phyloP scores from a whole-genome alignment of 1,140 invertebrate genomes.

The Saccostrea echinata region DNA sequence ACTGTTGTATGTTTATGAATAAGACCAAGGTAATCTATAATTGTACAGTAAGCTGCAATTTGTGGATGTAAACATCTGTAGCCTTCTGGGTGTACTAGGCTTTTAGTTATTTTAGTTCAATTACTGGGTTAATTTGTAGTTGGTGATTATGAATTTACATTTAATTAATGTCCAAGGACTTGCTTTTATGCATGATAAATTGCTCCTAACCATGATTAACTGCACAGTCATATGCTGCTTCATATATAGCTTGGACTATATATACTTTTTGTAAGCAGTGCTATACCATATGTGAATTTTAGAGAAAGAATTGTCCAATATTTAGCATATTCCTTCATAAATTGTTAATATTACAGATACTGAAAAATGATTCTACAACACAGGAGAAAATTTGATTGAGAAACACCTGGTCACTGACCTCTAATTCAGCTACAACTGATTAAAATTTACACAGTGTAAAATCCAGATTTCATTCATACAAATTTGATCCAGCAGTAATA shows the following conservation, averaged over 20 bases:
- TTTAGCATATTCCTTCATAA: background rate
- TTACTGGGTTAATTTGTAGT: background rate
- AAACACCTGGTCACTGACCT: background rate
- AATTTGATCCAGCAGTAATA: background rate
- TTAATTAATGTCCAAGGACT: background rate
- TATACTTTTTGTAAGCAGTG: background rate
- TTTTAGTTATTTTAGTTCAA: background rate
- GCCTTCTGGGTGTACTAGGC: too few species aligned
- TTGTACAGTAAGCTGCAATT: background rate
- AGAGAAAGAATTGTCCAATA: background rate
- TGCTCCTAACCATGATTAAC: background rate
- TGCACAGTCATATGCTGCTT: background rate
- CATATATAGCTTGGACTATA: background rate
- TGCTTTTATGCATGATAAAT: background rate
- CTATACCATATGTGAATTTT: background rate
- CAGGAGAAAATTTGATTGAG: background rate
- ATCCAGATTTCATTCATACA: background rate
- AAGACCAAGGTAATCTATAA: background rate
- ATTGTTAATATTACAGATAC: background rate
- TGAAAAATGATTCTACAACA: background rate
- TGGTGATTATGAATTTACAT: background rate
- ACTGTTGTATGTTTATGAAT: background rate
- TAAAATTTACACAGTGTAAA: background rate
- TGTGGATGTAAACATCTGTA: too few species aligned
- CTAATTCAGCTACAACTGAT: too few species aligned